Conservation (phyloP, 2,888 invertebrate genomes). For the Cheilosia vulpina region DNA sequence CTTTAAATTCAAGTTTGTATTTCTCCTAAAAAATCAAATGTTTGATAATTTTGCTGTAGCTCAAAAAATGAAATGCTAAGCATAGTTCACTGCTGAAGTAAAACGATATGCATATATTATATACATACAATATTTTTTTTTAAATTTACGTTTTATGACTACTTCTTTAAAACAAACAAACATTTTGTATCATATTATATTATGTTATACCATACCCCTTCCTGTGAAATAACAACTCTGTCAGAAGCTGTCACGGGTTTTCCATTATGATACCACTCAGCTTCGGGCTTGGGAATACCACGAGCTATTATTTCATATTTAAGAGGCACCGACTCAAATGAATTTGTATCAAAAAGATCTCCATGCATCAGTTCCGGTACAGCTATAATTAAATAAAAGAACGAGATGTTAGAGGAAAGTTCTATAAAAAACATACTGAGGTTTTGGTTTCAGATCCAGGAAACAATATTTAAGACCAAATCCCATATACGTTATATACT, state of each 20-base stretch:
- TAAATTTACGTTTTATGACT: too few relatives aligned
- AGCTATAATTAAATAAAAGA: conserved; percentile 81
- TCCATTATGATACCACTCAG: conserved; percentile 91
- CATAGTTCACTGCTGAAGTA: too few relatives aligned
- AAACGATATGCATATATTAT: too few relatives aligned
- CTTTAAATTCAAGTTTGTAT: conserved; percentile 89
- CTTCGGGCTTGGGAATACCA: conserved; percentile 90
- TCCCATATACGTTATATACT: too few relatives aligned
- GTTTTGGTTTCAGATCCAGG: too few relatives aligned
- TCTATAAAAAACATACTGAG: too few relatives aligned
- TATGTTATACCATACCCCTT: conserved; percentile 83
- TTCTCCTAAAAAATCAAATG: conserved; percentile 83
- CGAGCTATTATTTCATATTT: conserved; percentile 91
- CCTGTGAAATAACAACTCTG: conserved; percentile 86
- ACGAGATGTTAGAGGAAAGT: not conserved
- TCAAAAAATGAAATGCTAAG: too few relatives aligned
- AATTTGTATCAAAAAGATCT: conserved; percentile 89
- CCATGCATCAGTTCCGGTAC: conserved; percentile 90
- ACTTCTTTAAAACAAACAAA: too few relatives aligned
- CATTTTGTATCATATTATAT: not conserved
- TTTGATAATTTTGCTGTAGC: not conserved
- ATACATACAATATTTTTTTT: too few relatives aligned
- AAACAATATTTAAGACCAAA: too few relatives aligned
- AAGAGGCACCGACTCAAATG: conserved; percentile 92
- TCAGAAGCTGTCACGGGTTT: conserved; percentile 88